Percentiles rank a stretch among this genome's conserved stretches.
Evolutionary conservation across 2,797 vertebrate species (phyloP).

Genomic region (Hemitrygon akajei): DNA sequence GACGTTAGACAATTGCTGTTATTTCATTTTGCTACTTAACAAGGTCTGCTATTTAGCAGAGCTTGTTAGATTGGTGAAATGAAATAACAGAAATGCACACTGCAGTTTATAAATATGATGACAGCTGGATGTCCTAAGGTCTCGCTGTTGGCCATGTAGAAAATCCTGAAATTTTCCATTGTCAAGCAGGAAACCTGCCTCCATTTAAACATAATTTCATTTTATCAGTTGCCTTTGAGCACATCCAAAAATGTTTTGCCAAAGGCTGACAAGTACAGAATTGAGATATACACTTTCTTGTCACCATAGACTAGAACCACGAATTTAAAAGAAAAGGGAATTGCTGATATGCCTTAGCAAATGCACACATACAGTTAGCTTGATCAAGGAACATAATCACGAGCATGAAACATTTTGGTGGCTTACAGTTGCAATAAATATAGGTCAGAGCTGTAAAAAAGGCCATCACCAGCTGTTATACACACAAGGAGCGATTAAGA

Average conservation of each 20-base stretch:
- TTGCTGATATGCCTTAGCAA: background rate
- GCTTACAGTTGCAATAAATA: background rate
- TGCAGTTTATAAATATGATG: background rate
- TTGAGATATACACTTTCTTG: background rate
- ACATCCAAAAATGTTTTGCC: background rate
- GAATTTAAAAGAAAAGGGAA: too few species aligned
- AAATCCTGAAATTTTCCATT: background rate
- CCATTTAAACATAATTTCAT: background rate
- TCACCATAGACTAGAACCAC: background rate
- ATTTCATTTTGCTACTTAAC: too few species aligned
- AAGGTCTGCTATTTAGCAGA: background rate
- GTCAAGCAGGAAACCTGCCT: background rate
- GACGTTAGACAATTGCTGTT: too few species aligned
- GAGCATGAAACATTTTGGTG: background rate
- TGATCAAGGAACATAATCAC: background rate
- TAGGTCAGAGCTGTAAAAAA: conserved; percentile 32
- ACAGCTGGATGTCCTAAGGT: background rate
- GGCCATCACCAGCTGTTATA: background rate
- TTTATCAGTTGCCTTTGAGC: background rate
- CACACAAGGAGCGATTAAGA: background rate
- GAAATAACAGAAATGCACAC: background rate
- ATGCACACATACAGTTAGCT: background rate
- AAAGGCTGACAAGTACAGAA: background rate
- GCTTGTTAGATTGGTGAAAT: background rate
- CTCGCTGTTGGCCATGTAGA: background rate